Evolutionary conservation across 1,140 invertebrate genomes (phyloP), one percentile per base, ranked within the genome.

Genomic region (Triops longicaudatus): DNA sequence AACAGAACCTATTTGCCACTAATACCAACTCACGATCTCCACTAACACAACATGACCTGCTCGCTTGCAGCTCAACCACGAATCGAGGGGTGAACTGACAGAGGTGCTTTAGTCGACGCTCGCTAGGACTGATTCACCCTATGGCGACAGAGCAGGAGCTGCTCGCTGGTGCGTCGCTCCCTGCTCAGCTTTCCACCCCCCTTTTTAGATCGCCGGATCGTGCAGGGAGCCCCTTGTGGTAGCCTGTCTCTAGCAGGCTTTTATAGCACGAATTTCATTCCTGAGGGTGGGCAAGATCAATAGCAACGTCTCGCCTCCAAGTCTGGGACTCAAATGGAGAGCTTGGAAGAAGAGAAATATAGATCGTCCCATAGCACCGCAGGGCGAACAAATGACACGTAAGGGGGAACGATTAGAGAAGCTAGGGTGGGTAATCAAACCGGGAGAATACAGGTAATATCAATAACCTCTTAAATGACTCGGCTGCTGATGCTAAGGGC

Each of bases 251-350:
- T 22, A 63, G 50, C 50, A 10, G 50, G 50, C 50, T 63, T 63
- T 63, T 63, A 63, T 63, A 63, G 50, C 50, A 63, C 50, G 50
- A 63, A 63, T 63, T 63, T 63, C 50, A 63, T 63, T 63, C 50
- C 50, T 63, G 50, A 63, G 50, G 50, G 50, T 63, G 50, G 50
- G 50, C 50, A 63, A 63, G 50, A 63, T 63, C 50, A 63, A 63
- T 63, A 63, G 50, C 50, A 63, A 63, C 50, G 50, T 63, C 50
- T 63, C 50, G 50, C 50, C 50, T 63, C 50, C 50, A 63, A 63
- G 50, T 63, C 50, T 63, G 50, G 50, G 50, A 63, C 50, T 63
- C 50, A 63, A 63, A 63, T 63, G 50, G 50, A 63, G 50, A 63
- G 50, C 50, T 63, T 63, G 50, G 50, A 63, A 63, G 50, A 63